Percentiles rank a stretch among this genome's conserved stretches.
Evolutionary conservation across 1,140 invertebrate genomes (phyloP).

Genomic region (Globodera ellingtonae): DNA sequence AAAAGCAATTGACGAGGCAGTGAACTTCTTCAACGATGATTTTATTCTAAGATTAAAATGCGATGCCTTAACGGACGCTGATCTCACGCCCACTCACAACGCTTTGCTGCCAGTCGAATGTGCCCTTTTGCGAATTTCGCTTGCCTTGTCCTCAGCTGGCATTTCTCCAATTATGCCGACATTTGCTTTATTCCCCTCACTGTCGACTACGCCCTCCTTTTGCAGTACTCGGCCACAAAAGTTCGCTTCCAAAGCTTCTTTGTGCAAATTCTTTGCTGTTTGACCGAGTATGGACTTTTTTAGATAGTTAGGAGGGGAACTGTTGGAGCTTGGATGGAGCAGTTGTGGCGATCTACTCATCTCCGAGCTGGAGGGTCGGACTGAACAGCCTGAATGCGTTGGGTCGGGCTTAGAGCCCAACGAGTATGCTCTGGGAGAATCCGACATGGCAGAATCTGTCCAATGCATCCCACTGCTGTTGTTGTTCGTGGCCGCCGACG

Average conservation of each 20-base stretch:
- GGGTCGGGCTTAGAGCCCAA: constrained; percentile 36
- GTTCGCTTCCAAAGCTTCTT: constrained; percentile 9
- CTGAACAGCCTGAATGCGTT: not conserved
- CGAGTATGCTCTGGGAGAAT: constrained; percentile 35
- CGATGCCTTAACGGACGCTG: not conserved
- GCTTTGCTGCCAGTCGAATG: constrained; percentile 39
- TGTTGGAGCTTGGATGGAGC: constrained; percentile 14
- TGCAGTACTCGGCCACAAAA: not conserved
- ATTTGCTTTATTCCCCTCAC: not conserved
- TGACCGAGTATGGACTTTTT: constrained; percentile 14
- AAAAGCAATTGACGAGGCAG: not conserved
- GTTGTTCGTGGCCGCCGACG: not conserved
- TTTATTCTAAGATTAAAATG: constrained; percentile 16
- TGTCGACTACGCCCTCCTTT: not conserved
- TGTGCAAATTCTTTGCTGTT: constrained; percentile 6
- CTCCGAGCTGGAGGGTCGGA: constrained; percentile 7
- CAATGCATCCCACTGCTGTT: not conserved
- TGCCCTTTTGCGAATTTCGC: constrained; percentile 32
- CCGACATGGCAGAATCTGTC: not conserved
- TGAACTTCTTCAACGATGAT: constrained; percentile 23
- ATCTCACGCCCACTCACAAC: constrained; percentile 13
- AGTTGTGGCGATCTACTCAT: constrained; percentile 24
- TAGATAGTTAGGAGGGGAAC: constrained; percentile 22
- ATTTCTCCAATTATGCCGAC: not conserved
- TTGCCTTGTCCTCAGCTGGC: not conserved